phyloP scores from a whole-genome alignment of 1,140 invertebrate species.

The Heterodera carotae region DNA sequence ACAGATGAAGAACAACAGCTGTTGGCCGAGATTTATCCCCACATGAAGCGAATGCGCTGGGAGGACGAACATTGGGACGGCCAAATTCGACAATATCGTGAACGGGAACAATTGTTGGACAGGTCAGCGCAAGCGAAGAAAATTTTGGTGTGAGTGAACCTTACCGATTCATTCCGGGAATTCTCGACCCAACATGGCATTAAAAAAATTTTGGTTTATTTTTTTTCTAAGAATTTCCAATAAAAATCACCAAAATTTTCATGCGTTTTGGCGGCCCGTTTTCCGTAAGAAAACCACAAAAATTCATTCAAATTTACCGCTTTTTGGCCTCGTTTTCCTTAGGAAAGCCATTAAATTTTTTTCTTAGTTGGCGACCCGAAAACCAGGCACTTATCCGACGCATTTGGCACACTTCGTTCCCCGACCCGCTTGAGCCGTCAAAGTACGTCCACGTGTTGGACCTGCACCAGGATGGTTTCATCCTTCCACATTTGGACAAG shows the following conservation, averaged over 20 bases:
- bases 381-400: conserved; percentile 76
- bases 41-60: conserved; percentile 82
- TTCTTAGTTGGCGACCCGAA: conserved; percentile 74
- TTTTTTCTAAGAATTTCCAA: too few relatives aligned
- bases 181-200: too few relatives aligned
- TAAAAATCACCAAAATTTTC: too few relatives aligned
- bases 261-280: too few relatives aligned
- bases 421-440: conserved; percentile 71
- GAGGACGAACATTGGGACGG: conserved; percentile 94
- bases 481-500: conserved; percentile 20
- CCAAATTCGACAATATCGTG: conserved; percentile 91
- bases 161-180: too few relatives aligned
- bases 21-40: conserved; percentile 81
- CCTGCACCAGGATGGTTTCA: conserved; percentile 70
- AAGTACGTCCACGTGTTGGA: conserved; percentile 84
- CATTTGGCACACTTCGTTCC: conserved; percentile 76
- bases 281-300: too few relatives aligned
- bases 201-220: too few relatives aligned
- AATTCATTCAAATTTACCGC: too few relatives aligned
- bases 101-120: conserved; percentile 76
- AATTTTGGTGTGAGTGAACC: too few relatives aligned
- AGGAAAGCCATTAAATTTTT: too few relatives aligned
- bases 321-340: too few relatives aligned
- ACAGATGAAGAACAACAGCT: conserved; percentile 75
- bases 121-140: neutral